Evolutionary conservation across 2,888 invertebrate genomes (phyloP), one percentile per base, ranked within the genome.

Genomic region (Ophion obscuratus): DNA sequence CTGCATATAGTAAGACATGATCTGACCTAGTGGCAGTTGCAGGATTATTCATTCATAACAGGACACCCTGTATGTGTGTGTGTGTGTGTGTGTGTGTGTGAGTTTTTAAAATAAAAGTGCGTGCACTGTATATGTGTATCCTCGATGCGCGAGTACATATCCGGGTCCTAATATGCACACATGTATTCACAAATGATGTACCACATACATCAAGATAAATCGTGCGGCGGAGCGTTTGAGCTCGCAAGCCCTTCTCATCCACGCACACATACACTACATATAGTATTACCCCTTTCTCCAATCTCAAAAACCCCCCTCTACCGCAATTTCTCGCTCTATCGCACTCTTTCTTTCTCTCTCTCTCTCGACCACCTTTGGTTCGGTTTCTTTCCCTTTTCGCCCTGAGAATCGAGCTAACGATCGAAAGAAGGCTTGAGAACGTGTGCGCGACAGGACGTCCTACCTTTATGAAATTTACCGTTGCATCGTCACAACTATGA

Each of bases 181-280:
- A 53, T 68, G 40, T 74, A 73, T n/a, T 59, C 17, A 40, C 67
- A 61, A 0, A 68, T 14, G 64, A 31, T 17, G 6, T 14, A 53
- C 44, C 36, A 53, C 24, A 40, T 44, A 73, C 59, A 80, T 77
- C 83, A 88, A 90, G 89, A 90, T 89, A 89, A 90, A 90, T 90
- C 87, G 89, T 89, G 88, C 88, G 81, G 70, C 70, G 68, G 24
- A 68, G 53, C 78, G 89, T 90, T 91, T 90, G 89, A 89, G 87
- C 87, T 78, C 81, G 74, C 83, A 80, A 40, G 57, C 64, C 62
- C 77, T 44, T 40, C 70, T 53, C 47, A 57, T 75, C 27, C 57
- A 59, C 24, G 71, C 76, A 82, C 84, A 57, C 87, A 89, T 89
- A 36, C 36, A 36, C 1, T 14, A 11, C 3, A 11, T 53, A 53